A percentile compares a stretch with the other conserved stretches of the same genome.
Conservation (phyloP, 2,113 vertebrate genomes). For the Pluvianellus socialis region DNA sequence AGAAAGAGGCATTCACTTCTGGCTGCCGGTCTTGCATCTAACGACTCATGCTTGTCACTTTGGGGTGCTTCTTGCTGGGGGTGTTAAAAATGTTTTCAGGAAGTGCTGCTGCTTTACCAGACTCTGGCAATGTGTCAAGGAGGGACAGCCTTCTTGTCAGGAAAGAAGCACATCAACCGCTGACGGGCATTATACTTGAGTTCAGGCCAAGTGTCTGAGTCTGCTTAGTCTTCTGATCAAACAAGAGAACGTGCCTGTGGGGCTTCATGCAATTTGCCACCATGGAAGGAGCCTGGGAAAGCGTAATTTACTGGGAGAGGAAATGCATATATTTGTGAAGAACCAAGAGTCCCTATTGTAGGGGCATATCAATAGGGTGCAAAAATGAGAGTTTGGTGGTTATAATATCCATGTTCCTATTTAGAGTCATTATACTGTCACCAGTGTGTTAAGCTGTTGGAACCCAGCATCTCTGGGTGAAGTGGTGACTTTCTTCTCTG, state of each 20-base stretch:
- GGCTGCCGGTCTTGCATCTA: background rate
- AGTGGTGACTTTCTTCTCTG: background rate
- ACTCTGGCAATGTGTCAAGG: accelerated
- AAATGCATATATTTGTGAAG: background rate
- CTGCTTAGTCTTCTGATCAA: background rate
- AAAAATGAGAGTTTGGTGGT: background rate
- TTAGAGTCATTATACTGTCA: background rate
- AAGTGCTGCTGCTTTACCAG: background rate
- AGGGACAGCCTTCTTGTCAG: background rate
- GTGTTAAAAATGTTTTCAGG: background rate
- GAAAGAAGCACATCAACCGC: background rate
- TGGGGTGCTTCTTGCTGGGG: background rate
- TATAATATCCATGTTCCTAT: background rate
- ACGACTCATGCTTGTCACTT: background rate
- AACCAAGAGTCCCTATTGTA: background rate
- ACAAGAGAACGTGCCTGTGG: background rate
- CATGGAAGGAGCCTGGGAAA: background rate
- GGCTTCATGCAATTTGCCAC: background rate
- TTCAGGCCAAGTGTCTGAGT: background rate
- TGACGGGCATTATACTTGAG: background rate
- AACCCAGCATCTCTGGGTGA: background rate
- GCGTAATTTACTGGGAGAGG: background rate
- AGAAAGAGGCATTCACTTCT: background rate
- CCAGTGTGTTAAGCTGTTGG: background rate
- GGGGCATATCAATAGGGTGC: background rate